Evolutionary conservation across 2,888 invertebrate genomes (phyloP).

Genomic region (Lomographa bimaculata): DNA sequence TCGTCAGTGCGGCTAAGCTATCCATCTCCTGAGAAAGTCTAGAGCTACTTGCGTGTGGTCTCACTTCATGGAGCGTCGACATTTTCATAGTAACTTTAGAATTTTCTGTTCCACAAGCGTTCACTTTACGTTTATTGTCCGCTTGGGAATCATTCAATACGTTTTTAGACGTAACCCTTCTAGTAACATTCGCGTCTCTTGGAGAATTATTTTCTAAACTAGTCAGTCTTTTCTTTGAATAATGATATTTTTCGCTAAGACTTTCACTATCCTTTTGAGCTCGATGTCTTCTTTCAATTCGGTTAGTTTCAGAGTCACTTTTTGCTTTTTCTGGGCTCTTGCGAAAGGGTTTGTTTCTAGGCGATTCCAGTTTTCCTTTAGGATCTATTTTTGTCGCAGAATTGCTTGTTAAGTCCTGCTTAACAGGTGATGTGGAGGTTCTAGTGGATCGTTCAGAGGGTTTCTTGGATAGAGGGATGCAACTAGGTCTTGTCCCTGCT

Average conservation of each 20-base stretch:
- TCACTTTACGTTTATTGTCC: constrained; percentile 52
- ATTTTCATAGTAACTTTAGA: constrained; percentile 59
- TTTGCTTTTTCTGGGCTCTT: constrained; percentile 73
- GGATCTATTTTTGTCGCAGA: constrained; percentile 49
- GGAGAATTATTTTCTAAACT: constrained; percentile 78
- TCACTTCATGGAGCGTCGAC: constrained; percentile 75
- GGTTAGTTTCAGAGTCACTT: constrained; percentile 68
- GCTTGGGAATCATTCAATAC: constrained; percentile 55
- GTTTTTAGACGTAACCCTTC: constrained; percentile 62
- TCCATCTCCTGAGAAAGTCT: constrained; percentile 85
- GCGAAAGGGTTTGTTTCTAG: constrained; percentile 51
- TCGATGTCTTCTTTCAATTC: constrained; percentile 73
- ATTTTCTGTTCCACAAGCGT: constrained; percentile 53
- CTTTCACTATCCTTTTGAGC: constrained; percentile 78
- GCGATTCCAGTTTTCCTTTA: constrained; percentile 60
- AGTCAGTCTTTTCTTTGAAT: constrained; percentile 83
- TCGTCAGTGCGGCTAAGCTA: constrained; percentile 85
- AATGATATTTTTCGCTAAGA: constrained; percentile 80
- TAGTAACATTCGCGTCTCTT: constrained; percentile 66
- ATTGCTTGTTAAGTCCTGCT: constrained; percentile 62
- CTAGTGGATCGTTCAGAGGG: constrained; percentile 55
- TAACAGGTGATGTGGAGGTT: constrained; percentile 64
- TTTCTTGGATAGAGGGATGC: constrained; percentile 73
- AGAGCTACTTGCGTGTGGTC: constrained; percentile 65
- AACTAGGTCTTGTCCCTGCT: constrained; percentile 63